phyloP scores from a whole-genome alignment of 2,113 vertebrate species.

The Anguilla japonica region DNA sequence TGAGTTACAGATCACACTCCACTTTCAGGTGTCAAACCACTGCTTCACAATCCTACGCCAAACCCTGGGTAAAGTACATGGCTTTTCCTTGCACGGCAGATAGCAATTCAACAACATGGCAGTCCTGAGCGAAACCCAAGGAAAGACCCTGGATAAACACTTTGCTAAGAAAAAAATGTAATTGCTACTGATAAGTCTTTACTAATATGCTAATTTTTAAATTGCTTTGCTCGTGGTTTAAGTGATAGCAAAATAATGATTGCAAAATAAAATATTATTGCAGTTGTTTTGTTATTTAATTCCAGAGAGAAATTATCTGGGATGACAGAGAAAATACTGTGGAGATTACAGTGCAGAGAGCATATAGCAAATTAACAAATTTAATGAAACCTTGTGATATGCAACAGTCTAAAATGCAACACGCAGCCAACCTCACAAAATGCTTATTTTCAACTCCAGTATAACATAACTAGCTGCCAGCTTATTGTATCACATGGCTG shows the following conservation, averaged over 20 bases:
- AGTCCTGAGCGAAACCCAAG: not conserved
- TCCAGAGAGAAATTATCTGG: not conserved
- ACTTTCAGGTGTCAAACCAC: not conserved
- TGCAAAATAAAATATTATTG: not conserved
- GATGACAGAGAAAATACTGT: not conserved
- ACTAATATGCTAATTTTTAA: not conserved
- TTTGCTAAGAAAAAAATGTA: not conserved
- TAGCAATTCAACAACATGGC: not conserved
- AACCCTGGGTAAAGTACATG: not conserved
- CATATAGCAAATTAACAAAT: not conserved
- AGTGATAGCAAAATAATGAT: not conserved
- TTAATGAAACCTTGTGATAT: not conserved
- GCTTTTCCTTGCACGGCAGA: not conserved
- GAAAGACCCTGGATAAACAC: not conserved
- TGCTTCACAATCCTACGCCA: not conserved
- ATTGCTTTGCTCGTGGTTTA: not conserved
- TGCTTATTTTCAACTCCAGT: not conserved
- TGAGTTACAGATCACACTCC: constrained; percentile 44
- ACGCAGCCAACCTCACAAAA: not conserved
- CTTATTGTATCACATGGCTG: not conserved
- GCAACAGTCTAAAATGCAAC: not conserved
- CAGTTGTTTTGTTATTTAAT: not conserved
- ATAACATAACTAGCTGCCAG: not conserved
- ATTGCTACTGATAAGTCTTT: not conserved
- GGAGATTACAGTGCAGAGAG: not conserved